phyloP scores from a whole-genome alignment of 1,140 invertebrate genomes.

The Temnothorax longispinosus region DNA sequence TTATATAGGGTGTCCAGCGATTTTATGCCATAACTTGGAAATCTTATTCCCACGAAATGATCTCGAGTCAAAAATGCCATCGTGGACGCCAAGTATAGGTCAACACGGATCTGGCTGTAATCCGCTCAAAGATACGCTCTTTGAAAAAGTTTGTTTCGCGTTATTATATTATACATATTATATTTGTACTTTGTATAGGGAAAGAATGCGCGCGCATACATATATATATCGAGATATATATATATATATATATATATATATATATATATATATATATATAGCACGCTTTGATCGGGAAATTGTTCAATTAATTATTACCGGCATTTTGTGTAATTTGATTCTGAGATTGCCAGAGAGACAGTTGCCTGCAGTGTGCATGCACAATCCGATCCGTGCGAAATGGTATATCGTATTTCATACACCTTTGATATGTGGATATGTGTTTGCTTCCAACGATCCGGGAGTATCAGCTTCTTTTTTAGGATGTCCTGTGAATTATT shows the following conservation, averaged over 20 bases:
- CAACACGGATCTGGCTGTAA: slow-evolving; percentile 2
- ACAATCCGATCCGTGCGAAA: slow-evolving; percentile 17
- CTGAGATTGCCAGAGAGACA: not conserved
- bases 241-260: no score
- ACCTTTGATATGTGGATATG: slow-evolving; percentile 7
- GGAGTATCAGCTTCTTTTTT: slow-evolving; percentile 16
- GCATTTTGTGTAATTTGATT: not conserved
- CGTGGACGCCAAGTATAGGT: slow-evolving; percentile 25
- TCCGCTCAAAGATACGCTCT: slow-evolving; percentile 4
- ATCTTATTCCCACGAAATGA: slow-evolving; percentile 39
- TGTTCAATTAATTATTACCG: slow-evolving; percentile 26
- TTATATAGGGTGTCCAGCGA: slow-evolving; percentile 38
- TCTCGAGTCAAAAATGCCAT: slow-evolving; percentile 35
- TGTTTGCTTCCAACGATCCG: not conserved
- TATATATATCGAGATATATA: no score
- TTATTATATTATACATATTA: not conserved
- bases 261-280: no score
- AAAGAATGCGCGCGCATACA: not conserved
- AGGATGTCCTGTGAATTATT: not conserved
- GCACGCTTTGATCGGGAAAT: not conserved
- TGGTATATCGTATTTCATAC: slow-evolving; percentile 29
- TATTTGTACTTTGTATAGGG: not conserved
- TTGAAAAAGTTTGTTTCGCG: not conserved
- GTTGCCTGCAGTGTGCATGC: not conserved
- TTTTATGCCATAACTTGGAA: slow-evolving; percentile 47